Percentiles rank a stretch among this genome's conserved stretches.
phyloP scores from a whole-genome alignment of 2,888 invertebrate species.

The Meiosimyza platycephala region DNA sequence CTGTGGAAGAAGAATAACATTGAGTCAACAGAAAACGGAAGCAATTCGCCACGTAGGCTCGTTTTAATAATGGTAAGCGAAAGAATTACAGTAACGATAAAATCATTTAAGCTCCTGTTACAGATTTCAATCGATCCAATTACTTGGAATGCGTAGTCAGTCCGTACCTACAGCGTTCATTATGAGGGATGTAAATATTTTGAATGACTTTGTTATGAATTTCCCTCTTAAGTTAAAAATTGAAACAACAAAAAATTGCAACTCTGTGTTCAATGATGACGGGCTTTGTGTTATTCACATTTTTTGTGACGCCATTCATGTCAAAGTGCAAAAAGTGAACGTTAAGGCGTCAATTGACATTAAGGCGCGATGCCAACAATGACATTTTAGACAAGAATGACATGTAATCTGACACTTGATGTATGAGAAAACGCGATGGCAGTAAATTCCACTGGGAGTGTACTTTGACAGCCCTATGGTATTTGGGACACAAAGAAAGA shows the following conservation, averaged over 20 bases:
- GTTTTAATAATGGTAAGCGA: background rate
- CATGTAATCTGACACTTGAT: slow-evolving; percentile 30
- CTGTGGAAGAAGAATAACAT: too few species aligned
- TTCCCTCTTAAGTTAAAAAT: too few species aligned
- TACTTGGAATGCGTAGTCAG: background rate
- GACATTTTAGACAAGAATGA: slow-evolving; percentile 10
- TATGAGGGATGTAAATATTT: slow-evolving; percentile 25
- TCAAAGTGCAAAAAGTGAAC: slow-evolving; percentile 6
- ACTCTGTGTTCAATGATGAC: background rate
- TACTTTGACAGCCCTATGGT: too few species aligned
- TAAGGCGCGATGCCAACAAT: background rate
- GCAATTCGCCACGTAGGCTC: background rate
- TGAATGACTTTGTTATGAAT: slow-evolving; percentile 11
- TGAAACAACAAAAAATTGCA: background rate
- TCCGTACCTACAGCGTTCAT: too few species aligned
- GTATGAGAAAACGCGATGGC: background rate
- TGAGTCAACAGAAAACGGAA: background rate
- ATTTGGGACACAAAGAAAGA: too few species aligned
- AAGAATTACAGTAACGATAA: slow-evolving; percentile 5
- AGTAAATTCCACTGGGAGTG: too few species aligned
- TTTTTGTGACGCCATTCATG: background rate
- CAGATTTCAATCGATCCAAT: slow-evolving; percentile 16
- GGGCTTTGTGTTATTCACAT: background rate
- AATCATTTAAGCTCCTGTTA: slow-evolving; percentile 16
- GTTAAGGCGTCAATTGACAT: slow-evolving; percentile 28